Evolutionary conservation across 1,140 invertebrate species (phyloP), one percentile per base, ranked within the genome.

Genomic region (Bombus consobrinus): DNA sequence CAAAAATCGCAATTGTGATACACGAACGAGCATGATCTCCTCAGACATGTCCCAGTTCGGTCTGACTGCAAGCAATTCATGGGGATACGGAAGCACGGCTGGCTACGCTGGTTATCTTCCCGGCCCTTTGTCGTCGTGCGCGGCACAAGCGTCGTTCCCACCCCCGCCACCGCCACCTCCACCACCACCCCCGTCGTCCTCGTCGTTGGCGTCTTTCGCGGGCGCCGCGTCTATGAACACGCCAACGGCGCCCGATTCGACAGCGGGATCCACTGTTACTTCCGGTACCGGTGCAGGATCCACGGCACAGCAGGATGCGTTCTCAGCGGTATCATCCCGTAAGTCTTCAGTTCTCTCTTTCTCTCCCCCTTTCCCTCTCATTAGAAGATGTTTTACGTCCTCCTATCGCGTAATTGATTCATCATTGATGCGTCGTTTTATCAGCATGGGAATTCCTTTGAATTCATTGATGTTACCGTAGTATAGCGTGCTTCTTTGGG

Each of bases 51-150:
- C 97, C 73, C 97, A 97, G 94, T 97, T 97, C 92, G 97, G 97
- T 66, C 93, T 97, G 93, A 97, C 97, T 91, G 97, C 97, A 86
- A 96, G 97, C 85, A 98, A 98, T 93, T 97, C 97, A 6, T 98
- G 97, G 97, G 97, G 97, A 64, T 98, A 98, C 92, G 96, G 97
- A 9, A 97, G 97, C n/a, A 97, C 97, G 18, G 97, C 97, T 32
- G 97, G 97, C 6, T 98, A 98, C 93, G 97, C 97, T 0, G 97
- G 97, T 0, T 98, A 98, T 91, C 96, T 97, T 88, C 96, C 97
- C 39, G 96, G 96, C 62, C 94, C 95, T 47, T 89, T 96, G 90
- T 96, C 94, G 94, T 96, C 93, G 85, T 97, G 89, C 95, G 97
- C 78, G 93, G 96, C 92, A 96, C 97, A 86, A 96, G 97, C 94